A percentile compares a stretch with the other conserved stretches of the same genome.
Evolutionary conservation across 2,797 vertebrate genomes (phyloP).

Genomic region (Pantherophis vulpinus): DNA sequence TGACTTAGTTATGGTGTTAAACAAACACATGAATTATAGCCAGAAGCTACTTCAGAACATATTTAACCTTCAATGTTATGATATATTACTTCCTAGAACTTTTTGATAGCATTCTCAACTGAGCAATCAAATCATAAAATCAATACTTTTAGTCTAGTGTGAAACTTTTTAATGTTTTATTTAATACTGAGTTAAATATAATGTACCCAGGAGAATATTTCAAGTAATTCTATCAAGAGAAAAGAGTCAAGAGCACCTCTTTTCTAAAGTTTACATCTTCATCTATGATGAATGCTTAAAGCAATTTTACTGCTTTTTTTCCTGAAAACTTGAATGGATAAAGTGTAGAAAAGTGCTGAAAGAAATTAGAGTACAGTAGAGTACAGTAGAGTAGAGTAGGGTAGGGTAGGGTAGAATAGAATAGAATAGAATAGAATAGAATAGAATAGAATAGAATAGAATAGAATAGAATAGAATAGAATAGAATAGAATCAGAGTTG

Average conservation of each 20-base stretch:
- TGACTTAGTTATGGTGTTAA: neutral
- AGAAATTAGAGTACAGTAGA: neutral
- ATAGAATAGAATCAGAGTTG: too few species aligned
- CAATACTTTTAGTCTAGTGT: neutral
- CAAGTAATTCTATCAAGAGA: neutral
- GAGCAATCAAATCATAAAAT: neutral
- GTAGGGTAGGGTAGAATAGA: fast-evolving
- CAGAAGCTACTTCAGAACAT: neutral
- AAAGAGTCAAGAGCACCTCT: neutral
- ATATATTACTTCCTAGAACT: neutral
- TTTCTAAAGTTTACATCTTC: neutral
- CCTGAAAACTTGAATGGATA: neutral
- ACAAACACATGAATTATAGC: neutral
- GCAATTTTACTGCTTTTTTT: neutral
- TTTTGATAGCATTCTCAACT: neutral
- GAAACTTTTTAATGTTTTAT: neutral
- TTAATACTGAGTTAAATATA: neutral
- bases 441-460: fast-evolving
- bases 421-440: too few species aligned
- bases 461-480: too few species aligned
- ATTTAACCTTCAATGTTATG: neutral
- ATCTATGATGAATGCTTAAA: neutral
- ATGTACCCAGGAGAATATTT: neutral
- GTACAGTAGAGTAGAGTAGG: too few species aligned
- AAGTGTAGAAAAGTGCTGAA: neutral